These are phyloP conservation scores for Carposina sasakii DNA, from an alignment of 1,140 invertebrate species.

Conservation along the genomic window DNA sequence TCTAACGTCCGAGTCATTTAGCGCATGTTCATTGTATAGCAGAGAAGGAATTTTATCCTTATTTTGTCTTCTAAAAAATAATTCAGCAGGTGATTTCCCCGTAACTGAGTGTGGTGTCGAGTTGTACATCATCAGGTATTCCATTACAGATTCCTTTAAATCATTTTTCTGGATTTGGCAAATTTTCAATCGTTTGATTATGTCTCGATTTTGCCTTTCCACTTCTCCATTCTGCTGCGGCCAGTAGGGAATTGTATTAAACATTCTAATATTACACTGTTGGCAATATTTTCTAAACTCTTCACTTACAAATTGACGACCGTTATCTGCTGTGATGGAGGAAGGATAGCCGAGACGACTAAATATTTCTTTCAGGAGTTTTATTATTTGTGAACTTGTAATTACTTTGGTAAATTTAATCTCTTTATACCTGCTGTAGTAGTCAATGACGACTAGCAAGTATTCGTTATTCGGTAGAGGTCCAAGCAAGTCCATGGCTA, in stretches of 20 bases:
- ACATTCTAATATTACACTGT: constrained; percentile 20
- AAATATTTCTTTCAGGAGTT: constrained; percentile 7
- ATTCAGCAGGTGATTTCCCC: constrained; percentile 35
- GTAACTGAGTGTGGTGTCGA: constrained; percentile 33
- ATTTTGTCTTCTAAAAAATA: constrained; percentile 34
- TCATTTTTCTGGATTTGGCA: constrained; percentile 17
- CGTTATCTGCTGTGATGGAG: constrained; percentile 21
- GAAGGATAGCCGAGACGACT: constrained; percentile 15
- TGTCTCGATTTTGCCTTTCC: constrained; percentile 31
- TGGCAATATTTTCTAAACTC: constrained; percentile 25
- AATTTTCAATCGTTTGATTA: constrained; percentile 28
- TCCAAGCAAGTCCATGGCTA: constrained; percentile 25
- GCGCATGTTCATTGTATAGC: neutral
- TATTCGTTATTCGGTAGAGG: constrained; percentile 19
- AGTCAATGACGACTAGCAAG: constrained; percentile 20
- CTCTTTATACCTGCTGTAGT: constrained; percentile 8
- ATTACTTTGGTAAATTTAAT: constrained; percentile 12
- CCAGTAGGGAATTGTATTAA: constrained; percentile 28
- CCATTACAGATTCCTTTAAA: constrained; percentile 21
- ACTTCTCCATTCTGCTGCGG: constrained; percentile 38
- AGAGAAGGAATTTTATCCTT: constrained; percentile 15
- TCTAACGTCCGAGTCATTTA: neutral
- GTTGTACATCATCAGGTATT: constrained; percentile 36
- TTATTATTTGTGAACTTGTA: constrained; percentile 15
- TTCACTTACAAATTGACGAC: constrained; percentile 19